Percentiles rank a stretch among this genome's conserved stretches.
Conservation (phyloP, 2,888 invertebrate genomes). For the Muschampia plurimacula region DNA sequence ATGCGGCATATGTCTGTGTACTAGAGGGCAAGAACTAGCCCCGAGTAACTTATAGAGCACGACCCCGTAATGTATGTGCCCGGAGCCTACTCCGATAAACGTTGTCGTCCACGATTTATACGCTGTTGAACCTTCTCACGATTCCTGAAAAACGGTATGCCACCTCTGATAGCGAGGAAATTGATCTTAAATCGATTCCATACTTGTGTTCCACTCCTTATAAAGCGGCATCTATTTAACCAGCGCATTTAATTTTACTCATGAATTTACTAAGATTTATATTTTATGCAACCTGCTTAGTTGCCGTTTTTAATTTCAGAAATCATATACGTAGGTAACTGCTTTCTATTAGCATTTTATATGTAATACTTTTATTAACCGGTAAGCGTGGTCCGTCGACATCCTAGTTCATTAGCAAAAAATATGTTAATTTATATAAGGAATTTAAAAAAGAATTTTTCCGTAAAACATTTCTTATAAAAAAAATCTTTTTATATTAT, state of each 20-base stretch:
- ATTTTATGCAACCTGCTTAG: slow-evolving; percentile 11
- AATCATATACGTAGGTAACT: neutral
- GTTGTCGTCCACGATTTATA: slow-evolving; percentile 55
- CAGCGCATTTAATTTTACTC: slow-evolving; percentile 4
- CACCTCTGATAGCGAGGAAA: slow-evolving; percentile 34
- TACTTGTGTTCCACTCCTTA: slow-evolving; percentile 22
- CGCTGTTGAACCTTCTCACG: slow-evolving; percentile 55
- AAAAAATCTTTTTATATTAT: too few relatives aligned
- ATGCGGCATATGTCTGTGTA: slow-evolving; percentile 47
- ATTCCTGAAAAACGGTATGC: slow-evolving; percentile 48
- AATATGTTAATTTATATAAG: too few relatives aligned
- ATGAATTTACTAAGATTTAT: neutral
- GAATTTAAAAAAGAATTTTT: too few relatives aligned
- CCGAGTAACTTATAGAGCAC: slow-evolving; percentile 55
- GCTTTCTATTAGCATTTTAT: neutral
- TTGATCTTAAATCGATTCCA: slow-evolving; percentile 32
- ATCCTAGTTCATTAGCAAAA: too few relatives aligned
- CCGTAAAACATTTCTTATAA: too few relatives aligned
- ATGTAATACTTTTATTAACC: too few relatives aligned
- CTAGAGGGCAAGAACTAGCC: slow-evolving; percentile 37
- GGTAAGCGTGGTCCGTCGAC: too few relatives aligned
- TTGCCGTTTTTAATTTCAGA: slow-evolving; percentile 20
- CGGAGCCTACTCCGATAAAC: slow-evolving; percentile 49
- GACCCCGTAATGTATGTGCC: slow-evolving; percentile 53
- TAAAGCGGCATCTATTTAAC: slow-evolving; percentile 29